Evolutionary conservation across 1,140 invertebrate species (phyloP).

Genomic region (Brachionus calyciflorus): DNA sequence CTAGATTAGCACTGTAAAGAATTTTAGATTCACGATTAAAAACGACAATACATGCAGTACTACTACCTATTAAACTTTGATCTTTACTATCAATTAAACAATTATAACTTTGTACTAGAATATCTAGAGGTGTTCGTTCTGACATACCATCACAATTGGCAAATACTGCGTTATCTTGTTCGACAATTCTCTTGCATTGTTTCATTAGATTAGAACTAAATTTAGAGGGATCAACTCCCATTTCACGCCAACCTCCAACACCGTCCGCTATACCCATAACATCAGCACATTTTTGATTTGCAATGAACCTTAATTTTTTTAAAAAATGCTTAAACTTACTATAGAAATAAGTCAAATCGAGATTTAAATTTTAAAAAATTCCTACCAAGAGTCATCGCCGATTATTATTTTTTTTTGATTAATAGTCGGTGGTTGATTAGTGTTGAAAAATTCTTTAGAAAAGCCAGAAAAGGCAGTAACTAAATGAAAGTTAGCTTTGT

Average conservation of each 20-base stretch:
- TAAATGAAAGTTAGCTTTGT: conserved; percentile 3
- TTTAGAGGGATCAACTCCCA: conserved; percentile 93
- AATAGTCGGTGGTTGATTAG: neutral
- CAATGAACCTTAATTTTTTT: neutral
- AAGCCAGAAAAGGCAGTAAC: neutral
- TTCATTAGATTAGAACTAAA: conserved; percentile 89
- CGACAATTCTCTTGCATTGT: conserved; percentile 85
- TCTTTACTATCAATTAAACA: conserved; percentile 82
- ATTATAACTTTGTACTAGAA: conserved; percentile 65
- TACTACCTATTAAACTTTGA: conserved; percentile 71
- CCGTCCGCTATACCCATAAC: conserved; percentile 84
- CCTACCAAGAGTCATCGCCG: conserved; percentile 33
- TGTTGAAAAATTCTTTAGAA: conserved; percentile 18
- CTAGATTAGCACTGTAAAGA: conserved; percentile 91
- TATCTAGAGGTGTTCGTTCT: conserved; percentile 49
- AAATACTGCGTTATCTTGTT: conserved; percentile 75
- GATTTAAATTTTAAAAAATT: neutral
- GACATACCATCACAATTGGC: conserved; percentile 76
- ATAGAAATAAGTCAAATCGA: neutral
- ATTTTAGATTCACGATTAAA: conserved; percentile 81
- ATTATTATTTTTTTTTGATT: conserved; percentile 1
- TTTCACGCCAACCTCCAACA: conserved; percentile 92
- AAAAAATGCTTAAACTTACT: neutral
- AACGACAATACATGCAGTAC: conserved; percentile 91
- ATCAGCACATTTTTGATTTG: conserved; percentile 20